Base-by-base conservation (phyloP, 2,797 vertebrate genomes). In the Huso huso region DNA sequence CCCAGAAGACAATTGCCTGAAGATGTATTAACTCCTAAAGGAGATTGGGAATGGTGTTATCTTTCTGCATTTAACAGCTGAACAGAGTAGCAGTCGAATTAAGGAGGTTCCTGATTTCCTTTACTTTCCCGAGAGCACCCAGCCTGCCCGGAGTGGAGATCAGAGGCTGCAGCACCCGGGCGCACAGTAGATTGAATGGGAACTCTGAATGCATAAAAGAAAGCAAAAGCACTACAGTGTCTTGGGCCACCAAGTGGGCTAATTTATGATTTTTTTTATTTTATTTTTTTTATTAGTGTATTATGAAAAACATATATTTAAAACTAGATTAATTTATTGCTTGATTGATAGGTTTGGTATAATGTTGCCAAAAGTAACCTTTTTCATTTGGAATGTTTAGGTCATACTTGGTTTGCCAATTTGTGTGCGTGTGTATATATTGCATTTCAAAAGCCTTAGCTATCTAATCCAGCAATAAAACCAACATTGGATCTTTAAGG, bases 381-480 rank as follows among this genome's bases (percentile, higher is more conserved):
- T 74, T 53, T 70, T 81, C 75, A 76, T 83, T 81, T 70, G 68
- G 71, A 74, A 72, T 70, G 65, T 64, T 68, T 62, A 4, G 2
- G 61, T 62, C 48, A 37, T 48, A 48, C 37, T 18, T 12, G 48
- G 18, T 37, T 48, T 48, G 18, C 61, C 10, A 5, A 48, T 62
- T 15, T 23, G 37, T 37, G 37, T 37, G 77, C 71, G 53, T 71
- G 69, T 76, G 75, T 76, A 75, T 79, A 70, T 70, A 84, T 80
- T 76, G 66, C 67, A 69, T 75, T 73, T 78, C 76, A 80, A 7
- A 78, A 79, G 82, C 84, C 81, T 12, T 86, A 89, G 87, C 88
- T 87, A 88, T 87, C 77, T 73, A 78, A 83, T 76, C 74, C 76
- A 90, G 89, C 90, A 91, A 90, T 92, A 91, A 91, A 79, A 69